Percentiles rank a stretch among this genome's conserved stretches.
These are phyloP conservation scores for Pleuronectes platessa DNA, from an alignment of 2,113 vertebrate genomes.

Conservation along the genomic window DNA sequence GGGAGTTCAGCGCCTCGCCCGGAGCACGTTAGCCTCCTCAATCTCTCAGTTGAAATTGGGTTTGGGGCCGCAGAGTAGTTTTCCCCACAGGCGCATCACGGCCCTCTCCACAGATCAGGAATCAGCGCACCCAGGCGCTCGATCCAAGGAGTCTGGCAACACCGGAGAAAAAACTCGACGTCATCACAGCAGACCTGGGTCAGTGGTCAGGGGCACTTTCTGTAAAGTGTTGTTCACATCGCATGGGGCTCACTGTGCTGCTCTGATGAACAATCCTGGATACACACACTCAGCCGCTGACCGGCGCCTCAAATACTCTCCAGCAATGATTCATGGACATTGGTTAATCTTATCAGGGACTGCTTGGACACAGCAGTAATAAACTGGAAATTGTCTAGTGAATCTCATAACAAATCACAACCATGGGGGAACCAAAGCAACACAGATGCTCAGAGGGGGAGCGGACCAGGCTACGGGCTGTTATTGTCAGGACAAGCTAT, in stretches of 20 bases:
- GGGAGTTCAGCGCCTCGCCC: slow-evolving; percentile 42
- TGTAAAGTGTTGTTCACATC: slow-evolving; percentile 42
- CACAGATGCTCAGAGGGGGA: slow-evolving; percentile 31
- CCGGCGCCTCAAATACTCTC: slow-evolving; percentile 42
- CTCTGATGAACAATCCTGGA: slow-evolving; percentile 32
- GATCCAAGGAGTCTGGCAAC: slow-evolving; percentile 27
- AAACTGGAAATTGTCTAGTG: slow-evolving; percentile 79
- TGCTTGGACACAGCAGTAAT: slow-evolving; percentile 78
- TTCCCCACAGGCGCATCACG: slow-evolving; percentile 22
- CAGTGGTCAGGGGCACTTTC: slow-evolving; percentile 40
- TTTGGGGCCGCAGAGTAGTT: slow-evolving; percentile 41
- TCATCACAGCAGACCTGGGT: slow-evolving; percentile 20
- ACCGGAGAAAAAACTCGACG: slow-evolving; percentile 16
- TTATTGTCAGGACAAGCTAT: slow-evolving; percentile 34
- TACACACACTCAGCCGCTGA: slow-evolving; percentile 45
- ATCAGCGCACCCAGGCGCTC: slow-evolving; percentile 21
- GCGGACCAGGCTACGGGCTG: slow-evolving; percentile 3
- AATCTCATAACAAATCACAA: slow-evolving; percentile 74
- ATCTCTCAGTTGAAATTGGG: slow-evolving; percentile 67
- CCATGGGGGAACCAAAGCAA: slow-evolving; percentile 63
- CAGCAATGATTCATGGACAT: slow-evolving; percentile 73
- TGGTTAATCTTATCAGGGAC: slow-evolving; percentile 82
- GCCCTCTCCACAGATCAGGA: slow-evolving; percentile 53
- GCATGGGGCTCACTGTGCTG: slow-evolving; percentile 15
- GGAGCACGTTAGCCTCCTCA: slow-evolving; percentile 51